phyloP scores from a whole-genome alignment of 2,888 invertebrate species.

The Diarsia brunnea region DNA sequence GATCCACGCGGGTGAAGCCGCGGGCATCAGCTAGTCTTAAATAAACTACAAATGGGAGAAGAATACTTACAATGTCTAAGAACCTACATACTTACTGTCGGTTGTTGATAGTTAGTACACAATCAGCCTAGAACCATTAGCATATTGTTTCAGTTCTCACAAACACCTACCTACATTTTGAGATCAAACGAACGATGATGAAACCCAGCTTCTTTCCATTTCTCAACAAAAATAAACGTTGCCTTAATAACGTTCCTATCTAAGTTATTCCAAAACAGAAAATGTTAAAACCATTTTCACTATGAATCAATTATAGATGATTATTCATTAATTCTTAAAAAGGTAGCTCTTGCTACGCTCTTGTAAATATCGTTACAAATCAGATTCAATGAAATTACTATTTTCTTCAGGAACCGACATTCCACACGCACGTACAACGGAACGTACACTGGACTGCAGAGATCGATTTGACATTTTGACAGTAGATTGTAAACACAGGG shows the following conservation, averaged over 20 bases:
- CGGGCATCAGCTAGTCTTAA: too few species aligned
- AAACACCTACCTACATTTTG: neutral
- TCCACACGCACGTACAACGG: conserved; percentile 33
- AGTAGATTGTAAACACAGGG: conserved; percentile 82
- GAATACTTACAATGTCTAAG: too few species aligned
- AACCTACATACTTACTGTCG: neutral
- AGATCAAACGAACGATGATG: conserved; percentile 9
- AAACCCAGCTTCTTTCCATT: neutral
- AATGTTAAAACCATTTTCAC: too few species aligned
- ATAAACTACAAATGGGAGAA: too few species aligned
- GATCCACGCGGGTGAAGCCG: too few species aligned
- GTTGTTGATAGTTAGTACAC: too few species aligned
- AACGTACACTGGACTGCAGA: conserved; percentile 25
- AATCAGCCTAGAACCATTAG: neutral
- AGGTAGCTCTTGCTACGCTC: too few species aligned
- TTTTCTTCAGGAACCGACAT: neutral
- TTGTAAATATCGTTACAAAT: neutral
- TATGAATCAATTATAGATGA: too few species aligned
- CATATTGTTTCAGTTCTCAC: neutral
- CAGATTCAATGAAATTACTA: neutral
- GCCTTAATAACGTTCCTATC: conserved; percentile 28
- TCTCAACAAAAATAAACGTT: conserved; percentile 9
- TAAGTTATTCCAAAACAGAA: too few species aligned
- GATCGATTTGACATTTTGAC: conserved; percentile 71
- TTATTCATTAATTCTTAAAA: too few species aligned